Evolutionary conservation across 2,797 vertebrate genomes (phyloP).

Genomic region (Sus cebifrons): DNA sequence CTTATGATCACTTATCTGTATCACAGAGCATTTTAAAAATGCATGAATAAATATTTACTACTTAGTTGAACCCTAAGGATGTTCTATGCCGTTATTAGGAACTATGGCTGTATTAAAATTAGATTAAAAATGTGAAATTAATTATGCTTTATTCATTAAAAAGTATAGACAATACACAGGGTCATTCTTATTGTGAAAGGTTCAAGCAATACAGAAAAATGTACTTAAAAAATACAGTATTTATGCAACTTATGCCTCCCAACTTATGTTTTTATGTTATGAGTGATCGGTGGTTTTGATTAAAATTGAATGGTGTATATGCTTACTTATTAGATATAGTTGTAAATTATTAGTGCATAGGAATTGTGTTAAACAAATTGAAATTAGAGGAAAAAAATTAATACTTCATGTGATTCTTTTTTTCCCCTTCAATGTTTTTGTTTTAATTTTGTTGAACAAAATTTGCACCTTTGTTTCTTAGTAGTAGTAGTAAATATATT

Average conservation of each 20-base stretch:
- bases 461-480: background rate
- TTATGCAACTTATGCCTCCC: background rate
- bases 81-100: background rate
- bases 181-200: background rate
- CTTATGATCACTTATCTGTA: conserved; percentile 1
- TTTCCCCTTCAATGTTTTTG: conserved; percentile 17
- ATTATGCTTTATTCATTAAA: conserved; percentile 58
- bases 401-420: background rate
- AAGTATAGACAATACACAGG: conserved; percentile 23
- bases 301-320: conserved; percentile 39
- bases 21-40: conserved; percentile 28
- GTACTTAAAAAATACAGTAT: background rate
- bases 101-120: background rate
- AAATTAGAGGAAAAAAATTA: conserved; percentile 23
- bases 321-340: conserved; percentile 55
- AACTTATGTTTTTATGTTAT: background rate
- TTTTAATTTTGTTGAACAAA: conserved; percentile 57
- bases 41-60: background rate
- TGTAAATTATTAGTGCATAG: conserved; percentile 21
- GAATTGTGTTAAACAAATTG: conserved; percentile 45
- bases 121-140: conserved; percentile 33
- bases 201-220: conserved; percentile 43
- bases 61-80: background rate
- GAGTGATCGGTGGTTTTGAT: conserved; percentile 21
- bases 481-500: conserved; percentile 57